A percentile compares a stretch with the other conserved stretches of the same genome.
phyloP scores from a whole-genome alignment of 1,140 invertebrate genomes.

The Calephelis virginiensis region DNA sequence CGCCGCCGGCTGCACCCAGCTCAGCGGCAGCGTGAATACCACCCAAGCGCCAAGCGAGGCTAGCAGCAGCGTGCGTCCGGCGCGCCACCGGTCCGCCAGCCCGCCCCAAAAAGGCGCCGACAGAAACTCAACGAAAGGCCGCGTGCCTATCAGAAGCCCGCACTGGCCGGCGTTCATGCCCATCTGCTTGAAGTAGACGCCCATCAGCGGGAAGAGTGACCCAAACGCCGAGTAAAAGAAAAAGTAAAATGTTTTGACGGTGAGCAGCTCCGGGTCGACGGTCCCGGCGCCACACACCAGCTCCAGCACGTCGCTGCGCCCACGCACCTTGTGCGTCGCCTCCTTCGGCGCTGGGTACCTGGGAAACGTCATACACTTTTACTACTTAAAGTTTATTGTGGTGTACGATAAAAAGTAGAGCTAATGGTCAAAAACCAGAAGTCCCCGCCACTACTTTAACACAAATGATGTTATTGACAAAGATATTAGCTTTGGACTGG shows the following conservation, averaged over 20 bases:
- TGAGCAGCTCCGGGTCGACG: slow-evolving; percentile 92
- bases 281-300: slow-evolving; percentile 86
- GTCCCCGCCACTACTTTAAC: too few species aligned
- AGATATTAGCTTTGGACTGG: too few species aligned
- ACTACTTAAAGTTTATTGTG: too few species aligned
- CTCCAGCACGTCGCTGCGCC: slow-evolving; percentile 90
- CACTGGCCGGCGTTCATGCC: slow-evolving; percentile 98
- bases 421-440: too few species aligned
- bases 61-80: slow-evolving; percentile 92
- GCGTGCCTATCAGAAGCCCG: slow-evolving; percentile 93
- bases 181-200: slow-evolving; percentile 99
- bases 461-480: too few species aligned
- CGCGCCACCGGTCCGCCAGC: slow-evolving; percentile 93
- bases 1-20: slow-evolving; percentile 95
- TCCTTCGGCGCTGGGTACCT: slow-evolving; percentile 91
- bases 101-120: slow-evolving; percentile 98
- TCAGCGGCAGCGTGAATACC: slow-evolving; percentile 96
- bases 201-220: slow-evolving; percentile 97
- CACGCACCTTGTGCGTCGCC: slow-evolving; percentile 92
- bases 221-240: slow-evolving; percentile 99
- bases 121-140: slow-evolving; percentile 98
- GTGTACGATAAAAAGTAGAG: too few species aligned
- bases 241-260: slow-evolving; percentile 98
- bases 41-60: slow-evolving; percentile 96
- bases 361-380: background rate